Evolutionary conservation across 2,113 vertebrate species (phyloP).

Genomic region (Emydocephalus ijimae): DNA sequence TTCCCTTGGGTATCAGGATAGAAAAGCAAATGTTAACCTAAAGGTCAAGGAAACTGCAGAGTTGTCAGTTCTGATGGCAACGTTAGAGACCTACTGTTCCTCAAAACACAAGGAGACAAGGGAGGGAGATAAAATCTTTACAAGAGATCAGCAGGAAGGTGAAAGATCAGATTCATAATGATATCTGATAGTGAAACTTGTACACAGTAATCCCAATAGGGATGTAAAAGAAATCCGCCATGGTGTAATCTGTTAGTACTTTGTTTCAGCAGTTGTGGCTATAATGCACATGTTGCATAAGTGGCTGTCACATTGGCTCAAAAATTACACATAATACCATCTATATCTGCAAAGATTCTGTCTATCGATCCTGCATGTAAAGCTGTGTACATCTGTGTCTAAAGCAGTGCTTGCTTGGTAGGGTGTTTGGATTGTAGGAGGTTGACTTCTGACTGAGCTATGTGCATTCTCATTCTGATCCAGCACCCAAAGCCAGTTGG

Average conservation of each 20-base stretch:
- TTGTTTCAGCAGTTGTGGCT: background rate
- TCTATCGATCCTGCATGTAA: background rate
- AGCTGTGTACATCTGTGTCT: background rate
- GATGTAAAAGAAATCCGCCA: background rate
- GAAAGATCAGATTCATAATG: background rate
- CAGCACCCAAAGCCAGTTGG: background rate
- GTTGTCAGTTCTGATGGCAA: background rate
- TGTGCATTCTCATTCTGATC: background rate
- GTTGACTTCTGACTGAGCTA: background rate
- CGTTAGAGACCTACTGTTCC: background rate
- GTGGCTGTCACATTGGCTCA: background rate
- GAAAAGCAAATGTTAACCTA: background rate
- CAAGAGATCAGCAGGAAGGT: background rate
- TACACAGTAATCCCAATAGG: background rate
- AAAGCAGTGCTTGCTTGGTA: background rate
- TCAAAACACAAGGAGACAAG: background rate
- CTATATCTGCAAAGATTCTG: background rate
- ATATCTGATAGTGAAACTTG: background rate
- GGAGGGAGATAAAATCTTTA: background rate
- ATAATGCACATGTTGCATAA: background rate
- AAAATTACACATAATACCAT: background rate
- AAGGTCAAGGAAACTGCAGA: background rate
- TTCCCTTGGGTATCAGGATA: background rate
- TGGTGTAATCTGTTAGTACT: background rate
- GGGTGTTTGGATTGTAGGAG: background rate